phyloP scores from a whole-genome alignment of 2,797 vertebrate genomes.

The Alectoris magna region DNA sequence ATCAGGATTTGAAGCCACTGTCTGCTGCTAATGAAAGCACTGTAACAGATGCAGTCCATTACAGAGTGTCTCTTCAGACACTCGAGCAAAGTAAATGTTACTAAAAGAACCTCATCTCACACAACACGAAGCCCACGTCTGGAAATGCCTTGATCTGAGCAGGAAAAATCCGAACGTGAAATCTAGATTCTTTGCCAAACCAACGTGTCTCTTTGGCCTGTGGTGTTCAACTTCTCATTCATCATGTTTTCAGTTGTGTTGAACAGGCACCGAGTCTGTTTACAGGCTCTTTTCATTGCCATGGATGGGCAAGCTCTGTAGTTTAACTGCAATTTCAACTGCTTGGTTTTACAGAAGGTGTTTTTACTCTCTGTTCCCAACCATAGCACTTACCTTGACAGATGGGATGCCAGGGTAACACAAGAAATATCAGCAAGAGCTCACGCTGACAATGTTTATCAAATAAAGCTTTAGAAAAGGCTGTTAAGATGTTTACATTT shows the following conservation, averaged over 20 bases:
- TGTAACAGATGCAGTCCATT: background rate
- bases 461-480: constrained; percentile 29
- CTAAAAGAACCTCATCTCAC: background rate
- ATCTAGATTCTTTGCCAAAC: background rate
- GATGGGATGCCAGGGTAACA: constrained; percentile 26
- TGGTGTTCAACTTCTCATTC: background rate
- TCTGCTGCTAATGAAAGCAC: background rate
- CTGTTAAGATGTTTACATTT: constrained; percentile 30
- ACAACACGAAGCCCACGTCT: fast-evolving
- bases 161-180: background rate
- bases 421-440: constrained; percentile 12
- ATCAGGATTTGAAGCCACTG: background rate
- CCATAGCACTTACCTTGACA: background rate
- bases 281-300: background rate
- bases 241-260: background rate
- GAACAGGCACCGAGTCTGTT: background rate
- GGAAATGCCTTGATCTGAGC: background rate
- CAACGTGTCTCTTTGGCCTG: background rate
- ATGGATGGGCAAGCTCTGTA: background rate
- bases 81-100: background rate
- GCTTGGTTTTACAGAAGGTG: background rate
- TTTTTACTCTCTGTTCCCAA: constrained; percentile 14
- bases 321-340: background rate
- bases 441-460: constrained; percentile 26
- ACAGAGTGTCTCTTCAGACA: background rate